phyloP scores from a whole-genome alignment of 2,888 invertebrate species.

The Sinotaia quadrata region DNA sequence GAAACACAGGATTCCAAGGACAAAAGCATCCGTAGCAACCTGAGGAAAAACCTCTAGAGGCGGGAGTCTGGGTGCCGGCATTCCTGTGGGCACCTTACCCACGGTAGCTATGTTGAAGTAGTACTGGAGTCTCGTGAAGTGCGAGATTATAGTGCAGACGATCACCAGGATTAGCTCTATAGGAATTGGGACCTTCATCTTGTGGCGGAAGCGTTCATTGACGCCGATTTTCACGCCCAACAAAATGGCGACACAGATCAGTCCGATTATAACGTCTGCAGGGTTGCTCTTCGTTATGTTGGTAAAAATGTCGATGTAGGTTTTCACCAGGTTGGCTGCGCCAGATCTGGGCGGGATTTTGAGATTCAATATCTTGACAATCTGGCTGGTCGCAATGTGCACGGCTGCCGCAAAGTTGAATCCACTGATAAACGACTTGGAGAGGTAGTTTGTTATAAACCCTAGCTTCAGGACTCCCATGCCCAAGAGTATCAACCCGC shows the following conservation, averaged over 20 bases:
- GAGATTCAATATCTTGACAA: constrained; percentile 16
- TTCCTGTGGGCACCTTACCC: constrained; percentile 56
- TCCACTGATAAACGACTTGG: constrained; percentile 61
- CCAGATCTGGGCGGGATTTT: constrained; percentile 27
- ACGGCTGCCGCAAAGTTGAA: constrained; percentile 59
- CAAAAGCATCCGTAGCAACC: constrained; percentile 43
- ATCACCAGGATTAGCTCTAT: constrained; percentile 64
- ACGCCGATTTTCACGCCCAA: constrained; percentile 11
- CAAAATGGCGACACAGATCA: constrained; percentile 2
- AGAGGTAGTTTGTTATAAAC: constrained; percentile 68
- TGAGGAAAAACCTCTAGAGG: constrained; percentile 32
- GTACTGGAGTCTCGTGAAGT: constrained; percentile 48
- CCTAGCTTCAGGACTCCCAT: constrained; percentile 57
- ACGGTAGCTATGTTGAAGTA: constrained; percentile 45
- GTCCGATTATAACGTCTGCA: constrained; percentile 4
- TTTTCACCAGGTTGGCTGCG: constrained; percentile 2
- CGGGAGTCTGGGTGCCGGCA: constrained; percentile 52
- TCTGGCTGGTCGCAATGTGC: constrained; percentile 55
- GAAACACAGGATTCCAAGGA: constrained; percentile 53
- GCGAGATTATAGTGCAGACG: constrained; percentile 52
- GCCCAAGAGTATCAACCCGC: constrained; percentile 40
- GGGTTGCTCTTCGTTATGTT: constrained; percentile 17
- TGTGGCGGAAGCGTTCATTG: constrained; percentile 54
- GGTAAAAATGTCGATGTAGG: not conserved
- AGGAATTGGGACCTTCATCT: constrained; percentile 63